A percentile compares a stretch with the other conserved stretches of the same genome.
Conservation (phyloP, 2,113 vertebrate genomes). For the Dendropsophus ebraccatus region DNA sequence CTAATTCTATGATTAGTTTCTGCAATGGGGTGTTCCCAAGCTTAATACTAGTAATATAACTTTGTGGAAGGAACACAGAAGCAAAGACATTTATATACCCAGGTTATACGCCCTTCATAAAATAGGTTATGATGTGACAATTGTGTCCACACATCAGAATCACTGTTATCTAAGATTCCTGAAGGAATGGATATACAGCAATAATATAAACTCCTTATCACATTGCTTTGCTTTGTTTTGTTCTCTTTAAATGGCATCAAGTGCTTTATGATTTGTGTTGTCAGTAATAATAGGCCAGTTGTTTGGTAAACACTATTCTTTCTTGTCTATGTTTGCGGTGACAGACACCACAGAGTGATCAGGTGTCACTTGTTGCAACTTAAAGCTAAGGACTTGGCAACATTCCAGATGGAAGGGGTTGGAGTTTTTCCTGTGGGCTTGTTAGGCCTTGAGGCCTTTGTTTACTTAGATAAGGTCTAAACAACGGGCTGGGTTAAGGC, state of each 20-base stretch:
- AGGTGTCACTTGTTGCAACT: constrained; percentile 56
- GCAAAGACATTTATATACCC: no score
- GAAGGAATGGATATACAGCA: neutral
- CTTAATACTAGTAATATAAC: no score
- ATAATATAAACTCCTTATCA: neutral
- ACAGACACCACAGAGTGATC: constrained; percentile 55
- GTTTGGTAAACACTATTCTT: constrained; percentile 50
- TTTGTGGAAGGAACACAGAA: no score
- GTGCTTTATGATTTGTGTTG: neutral
- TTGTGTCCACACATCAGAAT: no score
- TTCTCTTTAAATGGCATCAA: neutral
- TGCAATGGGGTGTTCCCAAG: no score
- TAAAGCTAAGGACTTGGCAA: constrained; percentile 57
- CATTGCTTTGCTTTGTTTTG: constrained; percentile 15
- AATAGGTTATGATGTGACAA: no score
- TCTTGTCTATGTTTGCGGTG: constrained; percentile 51
- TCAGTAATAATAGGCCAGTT: constrained; percentile 42
- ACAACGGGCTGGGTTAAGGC: constrained; percentile 74
- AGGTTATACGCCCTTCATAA: no score
- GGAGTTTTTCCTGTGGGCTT: constrained; percentile 61
- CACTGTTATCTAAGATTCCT: neutral
- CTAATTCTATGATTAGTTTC: no score
- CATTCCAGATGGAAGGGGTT: constrained; percentile 61
- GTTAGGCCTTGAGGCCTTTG: constrained; percentile 69
- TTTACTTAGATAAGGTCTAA: constrained; percentile 83